Evolutionary conservation across 2,797 vertebrate genomes (phyloP), one percentile per base, ranked within the genome.

Genomic region (Sebastes oblongus): DNA sequence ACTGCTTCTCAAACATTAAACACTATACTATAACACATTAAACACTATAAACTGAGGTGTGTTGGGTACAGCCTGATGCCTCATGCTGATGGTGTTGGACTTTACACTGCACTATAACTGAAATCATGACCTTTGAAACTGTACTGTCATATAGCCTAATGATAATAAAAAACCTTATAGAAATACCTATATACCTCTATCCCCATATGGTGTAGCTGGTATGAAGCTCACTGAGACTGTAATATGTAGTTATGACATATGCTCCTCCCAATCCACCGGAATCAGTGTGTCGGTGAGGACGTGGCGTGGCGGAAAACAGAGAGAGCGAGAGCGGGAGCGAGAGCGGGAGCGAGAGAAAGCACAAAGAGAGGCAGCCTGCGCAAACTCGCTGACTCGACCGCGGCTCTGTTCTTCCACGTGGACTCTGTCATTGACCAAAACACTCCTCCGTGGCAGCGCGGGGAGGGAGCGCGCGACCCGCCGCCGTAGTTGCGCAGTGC

Each of bases 391-490:
- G 73, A 79, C 85, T 14, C 42, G 4, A 32, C 50, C 0, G 60
- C 73, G 2, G 56, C 29, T 56, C 39, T 0, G 66, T 4, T 59
- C 75, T 80, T 95, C 94, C 93, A 95, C 94, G 93, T 95, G 93
- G 90, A 93, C 79, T 80, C 93, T 70, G 92, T 92, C 75, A 91
- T 90, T 75, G 82, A 91, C 86, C 90, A 89, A 77, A 92, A 93
- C 89, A 91, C 71, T 32, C 32, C 39, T 42, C 39, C 88, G 80
- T 88, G 89, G 88, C 87, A 82, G 80, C 54, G 13, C 13, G 5
- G 39, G 39, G 39, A 39, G 10, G 72, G 72, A 5, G 72, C 55
- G 86, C 58, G 80, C 61, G 34, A 42, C 39, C 39, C n/a, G 69
- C 39, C 6, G 64, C 65, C 75, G 87, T 69, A 42, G 78, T 87